Base-by-base conservation (phyloP, 1,140 invertebrate species). In the Dysdera silvatica region DNA sequence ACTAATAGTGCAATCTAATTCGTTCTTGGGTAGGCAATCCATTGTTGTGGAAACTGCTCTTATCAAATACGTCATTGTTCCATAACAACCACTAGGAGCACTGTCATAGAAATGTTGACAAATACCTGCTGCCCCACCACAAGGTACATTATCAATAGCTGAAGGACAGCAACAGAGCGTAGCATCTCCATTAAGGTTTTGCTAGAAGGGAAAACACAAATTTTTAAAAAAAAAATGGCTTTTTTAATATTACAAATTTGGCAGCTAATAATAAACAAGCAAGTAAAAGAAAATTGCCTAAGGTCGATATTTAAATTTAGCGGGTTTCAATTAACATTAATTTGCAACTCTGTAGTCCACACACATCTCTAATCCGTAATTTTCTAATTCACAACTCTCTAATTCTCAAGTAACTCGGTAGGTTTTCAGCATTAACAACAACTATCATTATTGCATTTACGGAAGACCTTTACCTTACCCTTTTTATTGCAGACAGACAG, bases 61-160 rank as follows among this genome's bases (percentile, higher is more conserved):
- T 29, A 92, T 89, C 70, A 99, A 83, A 71, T 98, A 99, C 1
- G 93, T 95, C 91, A 98, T 97, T 18, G 95, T 98, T 57, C 96
- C 96, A 77, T 85, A 98, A 72, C 86, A 87, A 41, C 96, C 96
- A 75, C 92, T 96, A 5, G 96, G 96, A 20, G 96, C 95, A 74
- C 87, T 91, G 75, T 99, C 96, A 76, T 98, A 99, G 72, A 99
- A 90, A 77, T 96, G 91, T 76, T 92, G 89, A 76, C 95, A 98
- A 63, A 99, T 91, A 63, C 88, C 91, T 0, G 89, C 91, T 37
- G 92, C 89, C 33, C 94, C 94, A 33, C 89, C 89, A 74, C 94
- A 97, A 3, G 90, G 76, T 18, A 65, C 57, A 29, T 82, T 77
- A 65, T 82, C 76, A 60, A 84, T 81, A 61, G 80, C 81, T 10